A percentile compares a stretch with the other conserved stretches of the same genome.
phyloP scores from a whole-genome alignment of 2,797 vertebrate species.

The Psittacula echo region DNA sequence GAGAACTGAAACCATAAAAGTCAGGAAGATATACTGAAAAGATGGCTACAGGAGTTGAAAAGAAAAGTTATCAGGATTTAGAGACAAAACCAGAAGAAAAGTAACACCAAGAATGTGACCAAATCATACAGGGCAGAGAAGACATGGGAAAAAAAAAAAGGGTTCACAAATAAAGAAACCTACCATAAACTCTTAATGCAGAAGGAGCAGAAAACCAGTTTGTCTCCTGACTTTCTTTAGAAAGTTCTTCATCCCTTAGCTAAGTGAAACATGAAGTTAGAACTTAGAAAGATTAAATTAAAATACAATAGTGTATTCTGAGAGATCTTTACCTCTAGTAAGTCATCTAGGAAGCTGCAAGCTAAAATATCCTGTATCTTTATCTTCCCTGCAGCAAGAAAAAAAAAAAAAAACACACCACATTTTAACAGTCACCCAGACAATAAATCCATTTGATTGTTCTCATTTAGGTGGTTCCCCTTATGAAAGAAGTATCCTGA shows the following conservation, averaged over 20 bases:
- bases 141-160: background rate
- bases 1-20: background rate
- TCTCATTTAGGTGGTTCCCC: background rate
- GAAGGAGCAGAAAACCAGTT: constrained; percentile 99
- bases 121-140: background rate
- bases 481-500: background rate
- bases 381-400: constrained; percentile 89
- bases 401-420: background rate
- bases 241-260: constrained; percentile 97
- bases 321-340: constrained; percentile 88
- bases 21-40: background rate
- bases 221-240: constrained; percentile 98
- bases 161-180: constrained; percentile 36
- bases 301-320: background rate
- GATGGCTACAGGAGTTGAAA: background rate
- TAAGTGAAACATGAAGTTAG: constrained; percentile 70
- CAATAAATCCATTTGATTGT: background rate
- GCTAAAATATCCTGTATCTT: constrained; percentile 99
- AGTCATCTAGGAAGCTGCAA: constrained; percentile 97
- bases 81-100: background rate
- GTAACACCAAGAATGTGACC: background rate
- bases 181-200: constrained; percentile 95
- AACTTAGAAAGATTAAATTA: constrained; percentile 33
- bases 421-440: background rate
- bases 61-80: background rate